Base-by-base conservation (phyloP, 2,888 invertebrate genomes). In the Bellardia bayeri region DNA sequence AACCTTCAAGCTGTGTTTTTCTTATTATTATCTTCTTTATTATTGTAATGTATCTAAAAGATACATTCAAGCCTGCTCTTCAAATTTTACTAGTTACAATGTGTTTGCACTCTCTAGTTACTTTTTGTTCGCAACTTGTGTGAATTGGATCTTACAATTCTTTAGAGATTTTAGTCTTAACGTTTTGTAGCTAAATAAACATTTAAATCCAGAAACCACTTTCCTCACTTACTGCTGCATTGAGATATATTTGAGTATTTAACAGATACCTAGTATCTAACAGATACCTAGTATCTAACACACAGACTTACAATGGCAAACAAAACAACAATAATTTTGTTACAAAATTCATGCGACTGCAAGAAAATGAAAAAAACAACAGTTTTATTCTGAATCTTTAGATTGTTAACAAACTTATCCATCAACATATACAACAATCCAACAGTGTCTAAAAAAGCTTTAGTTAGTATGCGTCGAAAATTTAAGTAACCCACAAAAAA, bases 21-120 rank as follows among this genome's bases (percentile, higher is more conserved):
- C 54, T 69, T 14, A 6, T 66, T 91, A 6, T 56, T 5, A 11
- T 5, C 16, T 56, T 16, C 6, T 33, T 61, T 49, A 16, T 63
- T 54, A 63, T 72, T 64, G 40, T 54, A 63, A 81, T 81, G 90
- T 90, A 90, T 90, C 91, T 89, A 90, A 89, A 90, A 91, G 90
- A 91, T 90, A 91, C 90, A 91, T 90, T 90, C 0, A 90, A 90
- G 90, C 89, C 30, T 54, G 16, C 33, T 49, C 3, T 54, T 54
- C 45, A 13, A 45, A 45, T 45, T 13, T 13, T 2, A 13, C 13
- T 56, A 37, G 16, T 1, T 23, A 13, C 13, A 45, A 13, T 45
- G 2, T 7, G 45, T 51, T 7, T 40, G 2, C 49, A 30, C 6
- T 68, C 13, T 45, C 13, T 42, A 42, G 23, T 33, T 45, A 3